phyloP scores from a whole-genome alignment of 1,140 invertebrate genomes.

The Drosophila nikananu region DNA sequence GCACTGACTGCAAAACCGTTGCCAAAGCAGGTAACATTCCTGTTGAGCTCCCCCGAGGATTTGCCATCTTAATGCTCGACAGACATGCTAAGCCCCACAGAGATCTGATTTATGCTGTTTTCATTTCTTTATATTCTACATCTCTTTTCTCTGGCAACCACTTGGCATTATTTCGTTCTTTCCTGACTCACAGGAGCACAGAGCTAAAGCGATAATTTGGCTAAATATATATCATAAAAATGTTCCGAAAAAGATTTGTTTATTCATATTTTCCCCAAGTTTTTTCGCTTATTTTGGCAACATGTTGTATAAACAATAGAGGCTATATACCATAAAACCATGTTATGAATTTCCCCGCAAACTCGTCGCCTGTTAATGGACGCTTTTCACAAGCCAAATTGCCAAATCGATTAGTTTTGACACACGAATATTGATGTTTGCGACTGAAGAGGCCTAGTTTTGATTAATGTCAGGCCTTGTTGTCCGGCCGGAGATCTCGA shows the following conservation, averaged over 20 bases:
- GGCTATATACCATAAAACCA: constrained; percentile 17
- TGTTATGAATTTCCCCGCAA: constrained; percentile 40
- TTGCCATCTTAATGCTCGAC: constrained; percentile 58
- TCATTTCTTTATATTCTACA: background rate
- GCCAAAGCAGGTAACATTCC: constrained; percentile 64
- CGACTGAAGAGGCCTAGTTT: constrained; percentile 21
- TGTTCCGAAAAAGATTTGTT: constrained; percentile 49
- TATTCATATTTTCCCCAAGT: constrained; percentile 53
- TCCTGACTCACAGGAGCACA: constrained; percentile 42
- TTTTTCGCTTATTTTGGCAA: constrained; percentile 56
- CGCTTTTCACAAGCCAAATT: constrained; percentile 60
- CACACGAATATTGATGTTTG: constrained; percentile 39
- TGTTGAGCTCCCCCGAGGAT: constrained; percentile 27
- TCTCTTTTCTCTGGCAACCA: constrained; percentile 14
- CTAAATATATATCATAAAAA: constrained; percentile 65
- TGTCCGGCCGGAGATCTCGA: constrained; percentile 9
- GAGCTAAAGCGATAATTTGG: constrained; percentile 17
- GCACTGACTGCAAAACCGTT: background rate
- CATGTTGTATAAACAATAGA: constrained; percentile 66
- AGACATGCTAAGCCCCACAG: constrained; percentile 55
- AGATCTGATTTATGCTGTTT: constrained; percentile 63
- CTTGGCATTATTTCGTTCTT: constrained; percentile 13
- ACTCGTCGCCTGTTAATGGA: constrained; percentile 56
- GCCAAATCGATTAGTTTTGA: constrained; percentile 52
- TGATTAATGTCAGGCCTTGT: constrained; percentile 33